These are phyloP conservation scores for Pheosia tremula DNA, from an alignment of 2,888 invertebrate genomes.

Conservation along the genomic window DNA sequence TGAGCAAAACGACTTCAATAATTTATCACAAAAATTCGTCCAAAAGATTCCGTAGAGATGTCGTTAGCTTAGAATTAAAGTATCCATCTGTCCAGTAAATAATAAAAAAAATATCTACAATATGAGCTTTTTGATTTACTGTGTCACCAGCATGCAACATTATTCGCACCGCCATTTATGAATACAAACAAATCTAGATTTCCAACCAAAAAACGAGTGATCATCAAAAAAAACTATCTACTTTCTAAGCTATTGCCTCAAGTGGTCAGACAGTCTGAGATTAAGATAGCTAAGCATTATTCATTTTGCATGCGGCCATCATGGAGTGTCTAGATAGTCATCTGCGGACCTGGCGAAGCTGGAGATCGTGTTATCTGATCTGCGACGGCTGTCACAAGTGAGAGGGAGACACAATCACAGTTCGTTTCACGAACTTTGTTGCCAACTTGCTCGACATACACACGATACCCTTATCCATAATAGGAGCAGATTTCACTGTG, in stretches of 20 bases:
- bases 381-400: conserved; percentile 21
- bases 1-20: too few species aligned
- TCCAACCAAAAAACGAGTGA: not conserved
- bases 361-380: conserved; percentile 36
- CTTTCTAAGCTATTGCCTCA: conserved; percentile 35
- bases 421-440: not conserved
- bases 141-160: not conserved
- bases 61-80: too few species aligned
- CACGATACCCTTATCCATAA: not conserved
- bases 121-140: too few species aligned
- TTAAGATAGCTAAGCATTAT: conserved; percentile 38
- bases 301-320: conserved; percentile 40
- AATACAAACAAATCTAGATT: not conserved
- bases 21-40: too few species aligned
- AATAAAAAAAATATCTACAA: too few species aligned
- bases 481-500: too few species aligned
- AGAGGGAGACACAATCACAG: not conserved
- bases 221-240: conserved; percentile 32
- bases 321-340: conserved; percentile 36
- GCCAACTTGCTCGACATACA: not conserved
- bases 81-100: too few species aligned
- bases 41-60: too few species aligned
- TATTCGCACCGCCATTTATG: not conserved
- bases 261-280: conserved; percentile 27
- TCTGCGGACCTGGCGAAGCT: conserved; percentile 24